Base-by-base conservation (phyloP, 2,797 vertebrate genomes). In the Pogonophryne albipinna region DNA sequence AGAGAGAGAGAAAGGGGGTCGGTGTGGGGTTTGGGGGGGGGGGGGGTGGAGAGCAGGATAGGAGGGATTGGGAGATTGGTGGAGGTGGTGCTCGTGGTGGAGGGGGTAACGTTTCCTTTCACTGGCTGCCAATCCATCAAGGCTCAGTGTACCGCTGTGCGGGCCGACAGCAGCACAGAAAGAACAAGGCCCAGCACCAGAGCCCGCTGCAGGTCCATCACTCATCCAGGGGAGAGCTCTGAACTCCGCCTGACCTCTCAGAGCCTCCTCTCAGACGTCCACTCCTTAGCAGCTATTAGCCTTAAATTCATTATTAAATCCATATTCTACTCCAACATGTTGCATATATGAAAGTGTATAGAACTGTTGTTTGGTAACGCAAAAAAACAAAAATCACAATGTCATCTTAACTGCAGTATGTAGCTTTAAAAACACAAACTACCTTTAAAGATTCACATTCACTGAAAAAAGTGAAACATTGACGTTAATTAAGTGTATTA, bases 121-220 rank as follows among this genome's bases (percentile, higher is more conserved):
- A 97, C 94, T 92, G 91, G 86, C 95, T 96, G 96, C 97, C 97
- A 97, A 98, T 98, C 97, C 94, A 97, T 98, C 98, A 98, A 95
- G 95, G 94, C 94, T 95, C 96, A 95, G 97, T 94, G 96, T 95
- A 96, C 96, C 81, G 95, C 97, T 97, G 97, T 93, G 97, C 96
- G 89, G 94, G 95, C 95, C 93, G 96, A 97, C 96, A 94, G 95
- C 95, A 71, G 91, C 50, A 90, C 93, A 94, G 95, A 95, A 95
- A 95, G 95, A 95, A 95, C 95, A 96, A 96, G 96, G 94, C 94
- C 92, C 93, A 76, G 95, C 95, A 94, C 95, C 71, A 95, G 95
- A 96, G 89, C 87, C 94, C 95, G 96, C 93, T 93, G 95, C 91
- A 87, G 82, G 85, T 93, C 95, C 94, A 97, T 97, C 94, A 96